Base-by-base conservation (phyloP, 2,888 invertebrate species). In the Nebria brevicollis region DNA sequence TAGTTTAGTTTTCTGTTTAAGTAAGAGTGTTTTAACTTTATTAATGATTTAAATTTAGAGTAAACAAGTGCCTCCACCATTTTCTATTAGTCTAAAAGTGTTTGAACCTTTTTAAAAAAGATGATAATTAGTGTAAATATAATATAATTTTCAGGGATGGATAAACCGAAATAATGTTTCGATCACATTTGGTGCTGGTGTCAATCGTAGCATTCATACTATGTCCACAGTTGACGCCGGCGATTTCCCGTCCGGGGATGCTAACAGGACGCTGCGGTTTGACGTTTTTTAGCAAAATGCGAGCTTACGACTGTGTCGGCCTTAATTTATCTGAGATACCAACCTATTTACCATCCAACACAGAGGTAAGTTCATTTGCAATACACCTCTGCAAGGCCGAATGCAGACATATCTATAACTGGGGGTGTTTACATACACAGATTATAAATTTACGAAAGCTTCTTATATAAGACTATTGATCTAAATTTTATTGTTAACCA, bases 241-340 rank as follows among this genome's bases (percentile, higher is more conserved):
- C 25, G 34, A 26, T 72, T n/a, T 34, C 41, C 34, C 54, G 54
- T 11, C 54, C 54, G 54, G 34, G n/a, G 5, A 72, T n/a, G 34
- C 10, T 34, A 8, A 72, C 34, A 43, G 75, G 75, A 43, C 75
- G 74, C 5, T 80, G 80, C 68, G 8, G 10, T 20, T 20, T 70
- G 25, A 70, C 26, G 11, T 80, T 75, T 41, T 64, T 54, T 42
- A 72, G 43, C 5, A 72, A 72, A 4, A 25, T 73, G 25, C 72
- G 75, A 43, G 73, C 68, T n/a, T 81, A 81, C 43, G 81, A 81
- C 34, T 81, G 81, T 25, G 66, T 43, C 4, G 77, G 77, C 7
- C 72, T 72, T n/a, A 54, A 81, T 72, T 66, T 81, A 11, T 20
- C 20, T 6, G 13, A 25, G 11, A 34, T 81, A 20, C 81, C 81